A percentile compares a stretch with the other conserved stretches of the same genome.
Evolutionary conservation across 2,888 invertebrate genomes (phyloP).

Genomic region (Epicampocera succincta): DNA sequence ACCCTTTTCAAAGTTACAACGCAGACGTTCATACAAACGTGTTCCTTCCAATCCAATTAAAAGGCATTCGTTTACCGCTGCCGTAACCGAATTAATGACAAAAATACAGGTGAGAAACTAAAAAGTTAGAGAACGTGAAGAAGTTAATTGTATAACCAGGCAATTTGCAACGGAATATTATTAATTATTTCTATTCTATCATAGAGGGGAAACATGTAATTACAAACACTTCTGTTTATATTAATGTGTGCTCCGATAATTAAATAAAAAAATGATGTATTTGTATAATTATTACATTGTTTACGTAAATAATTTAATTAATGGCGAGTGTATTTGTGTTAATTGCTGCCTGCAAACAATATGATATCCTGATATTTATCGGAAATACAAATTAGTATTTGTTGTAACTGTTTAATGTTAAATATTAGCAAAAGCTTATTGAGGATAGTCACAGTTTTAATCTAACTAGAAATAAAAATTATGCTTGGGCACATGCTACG

Average conservation of each 20-base stretch:
- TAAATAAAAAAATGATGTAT: neutral
- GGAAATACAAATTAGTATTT: slow-evolving; percentile 20
- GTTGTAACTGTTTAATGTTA: slow-evolving; percentile 49
- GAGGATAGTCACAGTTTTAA: slow-evolving; percentile 15
- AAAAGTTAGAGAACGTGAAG: neutral
- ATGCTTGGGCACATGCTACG: too few species aligned
- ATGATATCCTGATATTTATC: slow-evolving; percentile 64
- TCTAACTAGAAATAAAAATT: too few species aligned
- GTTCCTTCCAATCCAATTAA: slow-evolving; percentile 3
- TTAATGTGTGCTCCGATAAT: neutral
- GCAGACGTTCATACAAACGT: too few species aligned
- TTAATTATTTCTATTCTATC: neutral
- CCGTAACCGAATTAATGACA: slow-evolving; percentile 18
- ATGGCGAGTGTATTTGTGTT: slow-evolving; percentile 61
- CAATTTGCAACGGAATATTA: slow-evolving; percentile 4
- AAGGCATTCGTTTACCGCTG: slow-evolving; percentile 11
- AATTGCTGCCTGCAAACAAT: slow-evolving; percentile 63
- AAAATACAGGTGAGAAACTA: slow-evolving; percentile 1
- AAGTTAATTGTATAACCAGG: neutral
- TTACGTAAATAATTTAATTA: slow-evolving; percentile 68
- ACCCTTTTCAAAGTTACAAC: too few species aligned
- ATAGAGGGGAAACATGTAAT: neutral
- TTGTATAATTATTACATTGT: slow-evolving; percentile 64
- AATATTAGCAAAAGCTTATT: slow-evolving; percentile 34
- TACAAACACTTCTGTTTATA: neutral